phyloP scores from a whole-genome alignment of 2,113 vertebrate genomes.

The Pseudorasbora parva region DNA sequence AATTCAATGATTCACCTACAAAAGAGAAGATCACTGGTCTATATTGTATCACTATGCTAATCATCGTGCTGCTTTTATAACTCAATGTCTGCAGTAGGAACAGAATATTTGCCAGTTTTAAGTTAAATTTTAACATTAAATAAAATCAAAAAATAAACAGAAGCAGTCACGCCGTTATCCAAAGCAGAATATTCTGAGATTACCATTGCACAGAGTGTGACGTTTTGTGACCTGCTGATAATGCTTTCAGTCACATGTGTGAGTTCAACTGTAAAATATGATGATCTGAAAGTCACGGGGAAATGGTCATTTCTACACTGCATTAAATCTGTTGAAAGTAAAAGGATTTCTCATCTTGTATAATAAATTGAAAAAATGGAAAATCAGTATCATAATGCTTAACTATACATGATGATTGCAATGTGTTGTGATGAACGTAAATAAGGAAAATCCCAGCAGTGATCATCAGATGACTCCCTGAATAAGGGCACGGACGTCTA shows the following conservation, averaged over 20 bases:
- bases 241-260: neutral
- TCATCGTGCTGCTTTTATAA: neutral
- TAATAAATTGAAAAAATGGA: neutral
- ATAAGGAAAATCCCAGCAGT: neutral
- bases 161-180: neutral
- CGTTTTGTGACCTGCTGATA: neutral
- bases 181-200: too few species aligned
- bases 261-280: neutral
- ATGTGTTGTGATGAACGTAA: neutral
- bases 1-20: constrained; percentile 9
- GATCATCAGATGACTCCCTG: neutral
- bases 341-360: neutral
- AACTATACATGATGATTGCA: neutral
- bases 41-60: neutral
- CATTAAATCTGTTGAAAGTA: neutral
- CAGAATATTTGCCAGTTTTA: neutral
- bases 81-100: neutral
- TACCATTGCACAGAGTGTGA: too few species aligned
- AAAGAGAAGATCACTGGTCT: neutral
- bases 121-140: neutral
- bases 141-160: neutral
- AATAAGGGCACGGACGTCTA: neutral
- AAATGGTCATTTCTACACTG: neutral
- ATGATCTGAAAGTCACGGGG: neutral
- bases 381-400: neutral